Conservation (phyloP, 2,797 vertebrate genomes). For the Sciaenops ocellatus region DNA sequence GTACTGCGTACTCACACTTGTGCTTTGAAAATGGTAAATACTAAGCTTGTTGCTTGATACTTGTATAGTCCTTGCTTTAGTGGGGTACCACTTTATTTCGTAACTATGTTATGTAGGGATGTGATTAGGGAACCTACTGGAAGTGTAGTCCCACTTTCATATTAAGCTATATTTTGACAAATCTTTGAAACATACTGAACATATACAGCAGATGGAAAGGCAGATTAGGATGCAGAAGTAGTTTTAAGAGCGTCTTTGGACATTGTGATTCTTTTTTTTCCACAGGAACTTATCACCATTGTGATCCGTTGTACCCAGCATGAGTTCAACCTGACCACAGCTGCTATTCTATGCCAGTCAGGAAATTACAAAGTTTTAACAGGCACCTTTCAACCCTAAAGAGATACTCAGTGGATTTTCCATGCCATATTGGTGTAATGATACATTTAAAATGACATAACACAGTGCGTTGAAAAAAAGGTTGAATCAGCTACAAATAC, state of each 20-base stretch:
- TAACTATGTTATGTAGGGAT: not conserved
- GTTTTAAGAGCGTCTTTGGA: not conserved
- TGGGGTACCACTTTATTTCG: not conserved
- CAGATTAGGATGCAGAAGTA: not conserved
- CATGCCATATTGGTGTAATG: too few species aligned
- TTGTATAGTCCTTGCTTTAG: not conserved
- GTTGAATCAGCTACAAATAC: slow-evolving; percentile 1
- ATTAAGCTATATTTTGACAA: not conserved
- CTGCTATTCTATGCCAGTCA: slow-evolving; percentile 2
- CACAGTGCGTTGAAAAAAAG: not conserved
- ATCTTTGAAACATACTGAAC: not conserved
- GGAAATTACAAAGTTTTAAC: not conserved
- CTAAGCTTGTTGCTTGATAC: not conserved
- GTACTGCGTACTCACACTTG: not conserved
- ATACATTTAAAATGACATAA: not conserved
- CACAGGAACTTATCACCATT: not conserved
- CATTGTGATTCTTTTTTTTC: not conserved
- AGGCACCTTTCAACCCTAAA: not conserved
- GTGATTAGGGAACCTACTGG: not conserved
- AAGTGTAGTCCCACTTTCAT: too few species aligned
- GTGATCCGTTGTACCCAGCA: not conserved
- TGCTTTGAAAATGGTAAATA: too few species aligned
- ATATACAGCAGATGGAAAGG: not conserved
- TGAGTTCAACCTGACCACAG: not conserved
- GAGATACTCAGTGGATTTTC: not conserved